Percentiles rank a stretch among this genome's conserved stretches.
Evolutionary conservation across 2,797 vertebrate genomes (phyloP).

Genomic region (Lutjanus campechanus): DNA sequence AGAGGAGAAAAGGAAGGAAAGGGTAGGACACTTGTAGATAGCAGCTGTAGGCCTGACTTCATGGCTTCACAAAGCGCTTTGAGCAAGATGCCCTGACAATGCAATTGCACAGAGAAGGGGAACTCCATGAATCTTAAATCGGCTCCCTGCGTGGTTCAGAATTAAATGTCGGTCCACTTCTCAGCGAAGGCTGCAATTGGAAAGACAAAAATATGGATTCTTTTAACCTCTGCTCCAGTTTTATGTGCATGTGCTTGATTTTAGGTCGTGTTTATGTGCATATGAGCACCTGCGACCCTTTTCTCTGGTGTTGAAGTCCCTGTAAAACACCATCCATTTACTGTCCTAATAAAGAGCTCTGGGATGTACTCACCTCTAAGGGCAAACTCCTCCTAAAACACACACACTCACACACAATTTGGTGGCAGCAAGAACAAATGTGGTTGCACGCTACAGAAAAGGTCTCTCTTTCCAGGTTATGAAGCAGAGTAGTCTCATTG

Average conservation of each 20-base stretch:
- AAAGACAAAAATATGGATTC: conserved; percentile 40
- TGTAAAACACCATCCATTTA: conserved; percentile 62
- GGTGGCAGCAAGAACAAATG: conserved; percentile 19
- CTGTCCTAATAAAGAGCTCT: conserved; percentile 67
- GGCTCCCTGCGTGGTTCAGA: conserved; percentile 17
- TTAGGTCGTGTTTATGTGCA: conserved; percentile 48
- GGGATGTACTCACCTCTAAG: conserved; percentile 48
- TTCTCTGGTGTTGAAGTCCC: conserved; percentile 33
- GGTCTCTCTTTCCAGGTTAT: conserved; percentile 62
- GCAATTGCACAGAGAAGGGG: conserved; percentile 26
- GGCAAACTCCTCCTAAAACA: conserved; percentile 59
- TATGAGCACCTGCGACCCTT: conserved; percentile 57
- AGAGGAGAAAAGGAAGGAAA: conserved; percentile 72
- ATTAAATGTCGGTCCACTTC: conserved; percentile 15
- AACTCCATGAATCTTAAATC: conserved; percentile 56
- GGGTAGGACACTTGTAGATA: conserved; percentile 78
- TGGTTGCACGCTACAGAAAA: conserved; percentile 43
- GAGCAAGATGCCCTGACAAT: conserved; percentile 55
- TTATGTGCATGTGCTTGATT: conserved; percentile 55
- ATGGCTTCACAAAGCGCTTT: conserved; percentile 60
- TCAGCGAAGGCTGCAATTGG: conserved; percentile 32
- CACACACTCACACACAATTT: conserved; percentile 19
- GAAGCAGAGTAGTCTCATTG: conserved; percentile 72
- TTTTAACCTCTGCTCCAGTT: conserved; percentile 53
- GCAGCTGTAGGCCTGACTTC: conserved; percentile 67